Evolutionary conservation across 1,140 invertebrate species (phyloP), one percentile per base, ranked within the genome.

Genomic region (Pseudobourletiella spinata): DNA sequence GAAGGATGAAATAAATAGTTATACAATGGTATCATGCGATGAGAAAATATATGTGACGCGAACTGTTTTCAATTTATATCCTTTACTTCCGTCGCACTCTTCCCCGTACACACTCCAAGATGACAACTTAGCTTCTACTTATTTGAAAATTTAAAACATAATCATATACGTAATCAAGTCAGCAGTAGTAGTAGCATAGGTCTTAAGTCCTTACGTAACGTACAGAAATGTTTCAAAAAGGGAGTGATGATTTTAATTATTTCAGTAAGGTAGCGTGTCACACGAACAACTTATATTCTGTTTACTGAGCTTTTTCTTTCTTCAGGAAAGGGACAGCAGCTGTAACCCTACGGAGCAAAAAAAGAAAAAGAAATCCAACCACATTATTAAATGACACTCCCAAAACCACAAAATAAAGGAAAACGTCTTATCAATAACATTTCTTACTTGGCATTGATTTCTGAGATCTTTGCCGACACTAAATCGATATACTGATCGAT

Each of bases 401-500:
- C n/a, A n/a, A n/a, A n/a, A n/a, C n/a, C n/a, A n/a, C n/a, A n/a
- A n/a, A n/a, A n/a, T n/a, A n/a, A n/a, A n/a, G n/a, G n/a, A n/a
- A n/a, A n/a, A n/a, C n/a, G 35, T 42, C 35, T 42, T 14, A 42
- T 42, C 35, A 42, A 18, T 42, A 42, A 14, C 35, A 42, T 14
- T n/a, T n/a, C 86, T 84, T 76, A 91, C 88, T 91, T 91, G 72
- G 86, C 83, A 72, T 86, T 85, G 72, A 95, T 84, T 74, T 95
- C 90, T 74, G 88, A 85, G 75, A 94, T 79, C 79, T 96, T 94
- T 73, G 82, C 84, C 75, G 84, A 84, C 62, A 88, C 89, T 74
- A 95, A 76, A 72, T 88, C 87, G 68, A 96, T 78, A 77, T 96
- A 91, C 75, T 90, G 85, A 79, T 98, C 94, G 74, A 98, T 95